A percentile compares a stretch with the other conserved stretches of the same genome.
These are phyloP conservation scores for Phrynocephalus vlangalii DNA, from an alignment of 2,797 vertebrate species.

Conservation along the genomic window DNA sequence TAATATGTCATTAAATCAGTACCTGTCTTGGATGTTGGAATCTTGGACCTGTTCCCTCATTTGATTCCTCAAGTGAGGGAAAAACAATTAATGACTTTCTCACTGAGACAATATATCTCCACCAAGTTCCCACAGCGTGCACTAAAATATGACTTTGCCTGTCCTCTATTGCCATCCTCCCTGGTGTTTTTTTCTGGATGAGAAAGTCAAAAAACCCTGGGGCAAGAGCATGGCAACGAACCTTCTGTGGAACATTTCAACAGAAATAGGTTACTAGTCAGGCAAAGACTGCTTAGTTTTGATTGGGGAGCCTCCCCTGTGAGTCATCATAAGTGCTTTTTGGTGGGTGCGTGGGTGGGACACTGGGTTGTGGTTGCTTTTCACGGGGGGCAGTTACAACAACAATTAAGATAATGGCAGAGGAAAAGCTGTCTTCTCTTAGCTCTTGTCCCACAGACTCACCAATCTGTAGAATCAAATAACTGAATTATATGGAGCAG, in stretches of 20 bases:
- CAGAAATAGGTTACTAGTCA: slow-evolving; percentile 5
- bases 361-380: not conserved
- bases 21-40: slow-evolving; percentile 16
- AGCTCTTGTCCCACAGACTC: not conserved
- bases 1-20: slow-evolving; percentile 33
- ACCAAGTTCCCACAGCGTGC: slow-evolving; percentile 42
- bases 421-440: not conserved
- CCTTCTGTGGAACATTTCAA: slow-evolving; percentile 10
- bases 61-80: slow-evolving; percentile 18
- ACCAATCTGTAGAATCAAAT: not conserved
- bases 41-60: slow-evolving; percentile 29
- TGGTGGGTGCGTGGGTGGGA: no score
- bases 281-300: slow-evolving; percentile 1
- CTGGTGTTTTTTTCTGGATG: slow-evolving; percentile 27
- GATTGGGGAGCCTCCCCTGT: not conserved
- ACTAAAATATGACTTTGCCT: slow-evolving; percentile 53
- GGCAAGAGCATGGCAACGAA: slow-evolving; percentile 43
- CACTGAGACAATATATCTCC: slow-evolving; percentile 44
- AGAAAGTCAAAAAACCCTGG: slow-evolving; percentile 13
- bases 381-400: not conserved
- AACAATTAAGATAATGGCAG: not conserved
- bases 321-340: not conserved
- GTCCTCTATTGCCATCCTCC: slow-evolving; percentile 38
- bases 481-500: not conserved
- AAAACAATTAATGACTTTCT: slow-evolving; percentile 53